phyloP scores from a whole-genome alignment of 2,797 vertebrate genomes.

The Microctenopoma stevenorrisi region DNA sequence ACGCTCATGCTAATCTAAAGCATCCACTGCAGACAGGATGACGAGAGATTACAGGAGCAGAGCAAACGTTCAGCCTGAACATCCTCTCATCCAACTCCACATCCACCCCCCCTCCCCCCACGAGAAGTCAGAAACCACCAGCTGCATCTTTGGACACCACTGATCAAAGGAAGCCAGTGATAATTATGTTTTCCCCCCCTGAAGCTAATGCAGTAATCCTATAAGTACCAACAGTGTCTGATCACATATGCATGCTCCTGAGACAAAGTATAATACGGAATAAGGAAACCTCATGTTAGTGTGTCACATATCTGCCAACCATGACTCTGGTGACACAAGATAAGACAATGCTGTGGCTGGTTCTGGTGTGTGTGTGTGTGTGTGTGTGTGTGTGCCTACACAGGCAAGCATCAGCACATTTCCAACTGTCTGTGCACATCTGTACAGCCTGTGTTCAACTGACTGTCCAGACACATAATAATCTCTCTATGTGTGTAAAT shows the following conservation, averaged over 20 bases:
- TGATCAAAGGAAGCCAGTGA: neutral
- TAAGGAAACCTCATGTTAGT: constrained; percentile 9
- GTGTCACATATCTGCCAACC: constrained; percentile 47
- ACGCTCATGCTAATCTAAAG: constrained; percentile 57
- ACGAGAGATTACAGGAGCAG: constrained; percentile 60
- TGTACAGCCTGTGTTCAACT: too few relatives aligned
- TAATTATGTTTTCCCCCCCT: too few relatives aligned
- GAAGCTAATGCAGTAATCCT: neutral
- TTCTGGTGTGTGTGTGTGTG: neutral
- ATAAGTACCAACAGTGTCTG: neutral
- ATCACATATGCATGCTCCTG: neutral
- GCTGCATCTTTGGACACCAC: constrained; percentile 7
- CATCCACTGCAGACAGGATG: constrained; percentile 50
- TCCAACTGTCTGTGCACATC: constrained; percentile 61
- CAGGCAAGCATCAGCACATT: constrained; percentile 25
- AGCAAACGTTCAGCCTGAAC: constrained; percentile 15
- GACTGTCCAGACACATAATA: constrained; percentile 2
- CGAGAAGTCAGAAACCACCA: constrained; percentile 2
- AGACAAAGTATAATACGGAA: constrained; percentile 10
- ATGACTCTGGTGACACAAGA: constrained; percentile 57
- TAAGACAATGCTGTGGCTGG: constrained; percentile 51
- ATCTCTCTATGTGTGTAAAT: neutral
- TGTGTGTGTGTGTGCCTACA: constrained; percentile 18
- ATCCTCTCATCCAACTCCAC: constrained; percentile 14
- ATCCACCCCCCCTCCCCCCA: neutral